Conservation (phyloP, 2,113 vertebrate genomes). For the Erythrolamprus reginae region DNA sequence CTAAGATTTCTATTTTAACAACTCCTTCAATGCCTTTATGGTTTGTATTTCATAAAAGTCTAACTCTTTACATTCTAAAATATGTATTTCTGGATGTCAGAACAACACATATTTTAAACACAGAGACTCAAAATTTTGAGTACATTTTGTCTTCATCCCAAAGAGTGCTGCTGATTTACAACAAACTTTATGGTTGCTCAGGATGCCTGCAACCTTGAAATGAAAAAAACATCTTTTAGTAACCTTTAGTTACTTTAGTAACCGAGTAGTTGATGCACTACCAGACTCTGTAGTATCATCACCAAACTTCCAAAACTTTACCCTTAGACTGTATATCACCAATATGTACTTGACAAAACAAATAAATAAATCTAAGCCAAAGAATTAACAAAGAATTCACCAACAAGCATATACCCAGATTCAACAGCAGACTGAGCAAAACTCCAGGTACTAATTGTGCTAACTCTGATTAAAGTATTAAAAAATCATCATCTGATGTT, state of each 20-base stretch:
- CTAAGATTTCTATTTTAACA: neutral
- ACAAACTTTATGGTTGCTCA: neutral
- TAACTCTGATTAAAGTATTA: neutral
- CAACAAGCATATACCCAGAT: neutral
- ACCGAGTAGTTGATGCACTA: too few relatives aligned
- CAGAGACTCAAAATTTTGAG: rapidly evolving
- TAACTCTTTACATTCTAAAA: neutral
- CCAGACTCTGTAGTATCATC: too few relatives aligned
- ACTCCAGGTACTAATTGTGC: neutral
- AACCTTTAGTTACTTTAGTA: too few relatives aligned
- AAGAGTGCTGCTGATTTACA: neutral
- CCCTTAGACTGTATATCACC: too few relatives aligned
- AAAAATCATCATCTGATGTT: neutral
- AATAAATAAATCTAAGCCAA: rapidly evolving
- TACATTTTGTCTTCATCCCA: neutral
- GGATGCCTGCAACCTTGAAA: neutral
- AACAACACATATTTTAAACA: neutral
- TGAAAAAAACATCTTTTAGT: too few relatives aligned
- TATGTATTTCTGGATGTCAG: neutral
- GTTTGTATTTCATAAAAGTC: neutral
- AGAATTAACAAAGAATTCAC: neutral
- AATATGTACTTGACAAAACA: too few relatives aligned
- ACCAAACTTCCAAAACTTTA: too few relatives aligned
- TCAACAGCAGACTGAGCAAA: neutral
- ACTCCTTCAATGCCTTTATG: neutral